Percentiles rank a stretch among this genome's conserved stretches.
Conservation (phyloP, 2,113 vertebrate species). For the Crotalus helleri region DNA sequence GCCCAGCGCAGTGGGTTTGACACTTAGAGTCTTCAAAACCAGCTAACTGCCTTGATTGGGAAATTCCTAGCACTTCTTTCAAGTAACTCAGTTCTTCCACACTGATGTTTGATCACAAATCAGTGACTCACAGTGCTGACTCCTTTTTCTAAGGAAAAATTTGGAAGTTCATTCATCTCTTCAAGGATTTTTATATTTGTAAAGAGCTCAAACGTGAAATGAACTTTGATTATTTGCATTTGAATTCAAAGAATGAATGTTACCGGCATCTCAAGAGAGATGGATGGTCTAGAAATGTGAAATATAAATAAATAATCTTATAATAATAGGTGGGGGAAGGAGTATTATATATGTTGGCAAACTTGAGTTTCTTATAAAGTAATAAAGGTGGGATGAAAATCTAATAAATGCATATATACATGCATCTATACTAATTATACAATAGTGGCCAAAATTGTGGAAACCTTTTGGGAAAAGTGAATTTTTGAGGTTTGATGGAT, state of each 20-base stretch:
- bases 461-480: too few relatives aligned
- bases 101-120: not conserved
- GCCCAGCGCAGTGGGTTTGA: not conserved
- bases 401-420: not conserved
- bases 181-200: not conserved
- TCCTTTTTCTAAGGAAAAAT: not conserved
- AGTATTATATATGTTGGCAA: not conserved
- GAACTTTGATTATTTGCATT: not conserved
- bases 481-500: too few relatives aligned
- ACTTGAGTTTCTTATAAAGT: not conserved
- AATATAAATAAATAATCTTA: not conserved
- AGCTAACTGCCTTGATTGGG: not conserved
- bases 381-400: not conserved
- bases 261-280: not conserved
- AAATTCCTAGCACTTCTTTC: not conserved
- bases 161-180: not conserved
- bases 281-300: not conserved
- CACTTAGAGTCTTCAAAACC: not conserved
- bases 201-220: not conserved
- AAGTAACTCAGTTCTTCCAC: slow-evolving; percentile 16
- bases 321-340: not conserved
- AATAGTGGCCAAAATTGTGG: too few relatives aligned
- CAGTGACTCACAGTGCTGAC: not conserved
- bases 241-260: not conserved
- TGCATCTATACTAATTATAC: not conserved